Evolutionary conservation across 2,888 invertebrate genomes (phyloP).

Genomic region (Lithophane socia): DNA sequence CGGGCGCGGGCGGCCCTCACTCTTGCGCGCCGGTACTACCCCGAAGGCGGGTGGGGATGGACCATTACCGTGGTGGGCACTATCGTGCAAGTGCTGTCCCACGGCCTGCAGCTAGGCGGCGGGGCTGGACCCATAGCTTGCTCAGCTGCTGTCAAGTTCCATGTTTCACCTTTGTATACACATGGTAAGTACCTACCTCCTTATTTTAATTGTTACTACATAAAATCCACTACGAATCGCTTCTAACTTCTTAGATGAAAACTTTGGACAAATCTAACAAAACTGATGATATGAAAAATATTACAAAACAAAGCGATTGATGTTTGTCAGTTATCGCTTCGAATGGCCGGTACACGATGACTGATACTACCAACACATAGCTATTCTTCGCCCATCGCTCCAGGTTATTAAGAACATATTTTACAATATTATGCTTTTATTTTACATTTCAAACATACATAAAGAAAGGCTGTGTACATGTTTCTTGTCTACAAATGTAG

Average conservation of each 20-base stretch:
- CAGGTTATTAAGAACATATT: not conserved
- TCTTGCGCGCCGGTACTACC: constrained; percentile 94
- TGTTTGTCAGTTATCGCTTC: constrained; percentile 30
- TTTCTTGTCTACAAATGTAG: constrained; percentile 30
- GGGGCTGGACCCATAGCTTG: constrained; percentile 92
- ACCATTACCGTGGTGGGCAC: constrained; percentile 93
- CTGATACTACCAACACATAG: constrained; percentile 15
- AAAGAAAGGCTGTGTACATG: constrained; percentile 21
- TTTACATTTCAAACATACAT: constrained; percentile 29
- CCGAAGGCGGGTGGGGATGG: constrained; percentile 97
- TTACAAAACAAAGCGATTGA: constrained; percentile 13
- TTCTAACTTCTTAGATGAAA: not conserved
- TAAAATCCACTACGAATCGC: not conserved
- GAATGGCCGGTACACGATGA: constrained; percentile 22
- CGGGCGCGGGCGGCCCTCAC: constrained; percentile 92
- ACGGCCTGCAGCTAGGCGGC: constrained; percentile 94
- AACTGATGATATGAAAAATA: not conserved
- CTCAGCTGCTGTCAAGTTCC: constrained; percentile 91
- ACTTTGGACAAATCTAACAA: not conserved
- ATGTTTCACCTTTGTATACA: constrained; percentile 91
- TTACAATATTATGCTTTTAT: constrained; percentile 29
- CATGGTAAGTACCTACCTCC: constrained; percentile 86
- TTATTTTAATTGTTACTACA: not conserved
- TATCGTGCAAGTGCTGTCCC: constrained; percentile 93
- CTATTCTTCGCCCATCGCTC: not conserved